Evolutionary conservation across 2,888 invertebrate genomes (phyloP).

Genomic region (Spicauda simplicius): DNA sequence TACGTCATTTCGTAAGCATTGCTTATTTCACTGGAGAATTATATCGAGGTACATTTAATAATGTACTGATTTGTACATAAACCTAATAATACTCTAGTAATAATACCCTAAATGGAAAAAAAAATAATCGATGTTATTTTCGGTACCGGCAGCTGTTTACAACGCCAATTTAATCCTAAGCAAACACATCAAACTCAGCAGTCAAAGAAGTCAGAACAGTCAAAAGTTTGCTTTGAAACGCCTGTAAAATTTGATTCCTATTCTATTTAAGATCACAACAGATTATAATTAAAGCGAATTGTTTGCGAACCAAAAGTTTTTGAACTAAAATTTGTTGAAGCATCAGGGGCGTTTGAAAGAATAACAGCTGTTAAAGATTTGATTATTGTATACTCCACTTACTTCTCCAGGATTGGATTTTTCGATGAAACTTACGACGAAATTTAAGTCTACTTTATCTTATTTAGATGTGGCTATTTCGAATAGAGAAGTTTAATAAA

Average conservation of each 20-base stretch:
- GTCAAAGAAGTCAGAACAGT: constrained; percentile 25
- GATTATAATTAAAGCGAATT: constrained; percentile 16
- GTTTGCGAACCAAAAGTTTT: constrained; percentile 13
- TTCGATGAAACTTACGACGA: not conserved
- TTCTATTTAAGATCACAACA: constrained; percentile 14
- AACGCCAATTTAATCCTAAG: constrained; percentile 17
- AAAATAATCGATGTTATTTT: not conserved
- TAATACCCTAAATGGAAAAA: not conserved
- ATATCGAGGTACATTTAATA: no score
- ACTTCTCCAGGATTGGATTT: not conserved
- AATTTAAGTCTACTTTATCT: not conserved
- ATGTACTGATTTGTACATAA: no score
- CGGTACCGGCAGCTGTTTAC: constrained; percentile 1
- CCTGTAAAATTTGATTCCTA: constrained; percentile 16
- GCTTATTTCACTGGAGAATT: not conserved
- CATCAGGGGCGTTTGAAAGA: not conserved
- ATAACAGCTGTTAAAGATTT: not conserved
- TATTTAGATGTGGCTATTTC: no score
- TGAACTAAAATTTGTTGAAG: not conserved
- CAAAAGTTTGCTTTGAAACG: constrained; percentile 22
- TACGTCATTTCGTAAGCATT: not conserved
- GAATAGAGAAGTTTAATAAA: no score
- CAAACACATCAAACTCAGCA: constrained; percentile 21
- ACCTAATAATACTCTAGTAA: no score
- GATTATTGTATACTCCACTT: not conserved